A percentile compares a stretch with the other conserved stretches of the same genome.
These are phyloP conservation scores for Muscicapa comitata DNA, from an alignment of 2,797 vertebrate genomes.

Conservation along the genomic window DNA sequence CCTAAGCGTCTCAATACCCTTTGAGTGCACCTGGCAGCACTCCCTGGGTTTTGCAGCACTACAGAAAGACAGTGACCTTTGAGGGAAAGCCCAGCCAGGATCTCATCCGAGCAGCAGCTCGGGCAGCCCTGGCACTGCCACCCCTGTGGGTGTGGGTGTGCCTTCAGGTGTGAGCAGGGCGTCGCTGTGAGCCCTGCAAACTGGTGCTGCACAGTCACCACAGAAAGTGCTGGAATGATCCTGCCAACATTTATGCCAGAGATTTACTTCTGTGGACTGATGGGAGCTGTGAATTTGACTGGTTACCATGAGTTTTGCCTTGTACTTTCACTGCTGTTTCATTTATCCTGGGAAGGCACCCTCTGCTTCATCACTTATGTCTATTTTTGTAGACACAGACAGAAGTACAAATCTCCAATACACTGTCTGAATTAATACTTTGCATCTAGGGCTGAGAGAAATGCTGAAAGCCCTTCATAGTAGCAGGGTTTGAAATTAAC, in stretches of 20 bases:
- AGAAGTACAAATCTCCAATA: background rate
- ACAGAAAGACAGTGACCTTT: background rate
- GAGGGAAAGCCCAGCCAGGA: background rate
- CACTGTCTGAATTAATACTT: background rate
- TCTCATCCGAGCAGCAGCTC: fast-evolving
- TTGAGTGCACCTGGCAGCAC: background rate
- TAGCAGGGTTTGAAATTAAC: background rate
- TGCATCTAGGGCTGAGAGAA: background rate
- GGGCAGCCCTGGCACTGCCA: background rate
- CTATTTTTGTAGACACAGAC: background rate
- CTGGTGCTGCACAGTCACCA: background rate
- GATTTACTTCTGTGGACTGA: background rate
- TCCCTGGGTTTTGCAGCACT: background rate
- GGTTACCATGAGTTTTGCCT: background rate
- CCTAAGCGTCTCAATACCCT: background rate
- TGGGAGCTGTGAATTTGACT: background rate
- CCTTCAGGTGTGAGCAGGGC: background rate
- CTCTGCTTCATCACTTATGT: background rate
- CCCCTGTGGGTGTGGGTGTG: fast-evolving
- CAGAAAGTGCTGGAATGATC: background rate
- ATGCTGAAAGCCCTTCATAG: background rate
- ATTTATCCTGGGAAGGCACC: background rate
- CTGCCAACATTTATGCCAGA: background rate
- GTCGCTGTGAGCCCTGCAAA: background rate
- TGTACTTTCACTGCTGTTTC: background rate